Evolutionary conservation across 30 jellyfish, hydroid and myxozoan genomes (phyloP).

Genomic region (Chrysaora quinquecirrha): DNA sequence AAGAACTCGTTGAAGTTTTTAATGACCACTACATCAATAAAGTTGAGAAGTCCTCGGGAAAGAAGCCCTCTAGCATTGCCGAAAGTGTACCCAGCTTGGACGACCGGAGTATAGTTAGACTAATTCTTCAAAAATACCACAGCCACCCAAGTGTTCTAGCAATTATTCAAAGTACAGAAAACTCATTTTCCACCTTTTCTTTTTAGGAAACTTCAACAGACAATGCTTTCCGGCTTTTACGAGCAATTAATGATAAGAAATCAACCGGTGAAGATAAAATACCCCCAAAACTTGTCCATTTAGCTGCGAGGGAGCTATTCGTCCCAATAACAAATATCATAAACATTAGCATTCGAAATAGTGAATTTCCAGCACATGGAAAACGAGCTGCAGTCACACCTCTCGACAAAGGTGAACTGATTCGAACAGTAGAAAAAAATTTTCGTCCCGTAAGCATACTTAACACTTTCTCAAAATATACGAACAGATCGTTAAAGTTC

Average conservation of each 20-base stretch:
- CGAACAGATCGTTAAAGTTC: conserved; percentile 10
- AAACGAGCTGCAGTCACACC: conserved; percentile 39
- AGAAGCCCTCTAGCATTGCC: neutral
- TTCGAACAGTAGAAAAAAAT: neutral
- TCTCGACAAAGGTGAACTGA: conserved; percentile 21
- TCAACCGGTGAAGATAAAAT: conserved; percentile 42
- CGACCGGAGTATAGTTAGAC: conserved; percentile 13
- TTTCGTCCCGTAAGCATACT: conserved; percentile 37
- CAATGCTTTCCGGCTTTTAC: neutral
- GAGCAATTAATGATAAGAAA: conserved; percentile 5
- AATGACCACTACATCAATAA: neutral
- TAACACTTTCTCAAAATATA: conserved; percentile 22
- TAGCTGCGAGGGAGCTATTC: conserved; percentile 33
- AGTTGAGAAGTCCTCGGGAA: conserved; percentile 14
- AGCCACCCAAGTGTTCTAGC: conserved; percentile 45
- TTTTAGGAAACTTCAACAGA: conserved; percentile 26
- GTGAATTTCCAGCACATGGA: neutral
- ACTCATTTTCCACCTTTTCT: conserved; percentile 15
- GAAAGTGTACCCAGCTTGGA: neutral
- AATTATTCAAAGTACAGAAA: conserved; percentile 16
- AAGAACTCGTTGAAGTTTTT: conserved; percentile 14
- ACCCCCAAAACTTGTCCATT: conserved; percentile 45
- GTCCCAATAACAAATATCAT: conserved; percentile 4
- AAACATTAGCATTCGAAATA: conserved; percentile 7
- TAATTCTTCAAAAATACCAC: conserved; percentile 30